Percentiles rank a stretch among this genome's conserved stretches.
Conservation (phyloP, 1,140 invertebrate genomes). For the Pogonomyrmex barbatus region DNA sequence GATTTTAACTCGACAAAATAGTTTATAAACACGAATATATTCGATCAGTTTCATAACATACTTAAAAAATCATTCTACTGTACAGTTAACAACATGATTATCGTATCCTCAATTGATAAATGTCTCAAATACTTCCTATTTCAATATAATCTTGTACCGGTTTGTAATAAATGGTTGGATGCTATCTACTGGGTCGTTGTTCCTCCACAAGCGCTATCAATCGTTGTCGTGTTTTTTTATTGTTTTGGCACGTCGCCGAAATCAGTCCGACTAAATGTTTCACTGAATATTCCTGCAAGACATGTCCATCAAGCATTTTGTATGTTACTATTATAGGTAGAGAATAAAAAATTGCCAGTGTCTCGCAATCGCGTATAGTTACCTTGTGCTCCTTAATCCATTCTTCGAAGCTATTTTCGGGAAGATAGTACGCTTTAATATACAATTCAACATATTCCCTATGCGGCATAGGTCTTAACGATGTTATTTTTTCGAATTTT, state of each 20-base stretch:
- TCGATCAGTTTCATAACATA: constrained; percentile 30
- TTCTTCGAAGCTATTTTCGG: constrained; percentile 94
- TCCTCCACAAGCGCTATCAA: constrained; percentile 91
- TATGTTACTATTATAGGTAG: not conserved
- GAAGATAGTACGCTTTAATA: constrained; percentile 98
- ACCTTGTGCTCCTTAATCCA: constrained; percentile 95
- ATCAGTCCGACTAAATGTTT: constrained; percentile 95
- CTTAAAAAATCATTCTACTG: constrained; percentile 52
- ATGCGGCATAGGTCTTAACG: constrained; percentile 94
- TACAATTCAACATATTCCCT: constrained; percentile 97
- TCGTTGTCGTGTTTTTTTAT: constrained; percentile 94
- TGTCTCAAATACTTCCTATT: constrained; percentile 63
- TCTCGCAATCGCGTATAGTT: constrained; percentile 70
- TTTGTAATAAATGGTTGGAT: constrained; percentile 69
- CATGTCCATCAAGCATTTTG: not conserved
- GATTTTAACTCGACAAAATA: constrained; percentile 23
- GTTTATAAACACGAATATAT: constrained; percentile 48
- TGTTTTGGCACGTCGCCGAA: constrained; percentile 94
- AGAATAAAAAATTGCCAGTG: constrained; percentile 28
- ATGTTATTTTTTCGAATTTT: constrained; percentile 95
- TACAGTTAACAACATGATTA: constrained; percentile 48
- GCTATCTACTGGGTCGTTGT: constrained; percentile 76
- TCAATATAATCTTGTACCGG: constrained; percentile 66
- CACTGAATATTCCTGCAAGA: constrained; percentile 92
- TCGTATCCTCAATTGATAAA: constrained; percentile 2